A percentile compares a stretch with the other conserved stretches of the same genome.
Evolutionary conservation across 1,140 invertebrate species (phyloP).

Genomic region (Cherax quadricarinatus): DNA sequence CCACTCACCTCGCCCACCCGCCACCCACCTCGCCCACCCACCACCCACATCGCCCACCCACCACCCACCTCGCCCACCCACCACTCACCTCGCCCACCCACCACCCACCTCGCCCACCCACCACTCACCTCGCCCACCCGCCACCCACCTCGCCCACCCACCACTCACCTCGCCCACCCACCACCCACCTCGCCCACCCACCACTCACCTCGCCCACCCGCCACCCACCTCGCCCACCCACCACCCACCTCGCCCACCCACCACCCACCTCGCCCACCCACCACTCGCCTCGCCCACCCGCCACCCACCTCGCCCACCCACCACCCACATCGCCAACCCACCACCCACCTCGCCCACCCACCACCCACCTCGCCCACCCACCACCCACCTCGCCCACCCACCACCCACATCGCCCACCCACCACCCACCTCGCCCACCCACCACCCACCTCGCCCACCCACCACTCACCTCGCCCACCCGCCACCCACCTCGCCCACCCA

Average conservation of each 20-base stretch:
- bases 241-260: neutral
- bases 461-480: no score
- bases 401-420: neutral
- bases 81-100: no score
- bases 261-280: neutral
- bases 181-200: no score
- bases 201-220: no score
- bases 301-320: no score
- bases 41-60: neutral
- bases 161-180: neutral
- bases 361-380: neutral
- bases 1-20: no score
- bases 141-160: neutral
- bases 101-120: no score
- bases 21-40: no score
- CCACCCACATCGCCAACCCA: neutral
- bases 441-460: neutral
- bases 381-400: no score
- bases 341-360: neutral
- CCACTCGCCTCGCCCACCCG: no score
- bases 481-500: no score
- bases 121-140: neutral
- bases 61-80: neutral
- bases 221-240: neutral
- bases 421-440: neutral